Conservation (phyloP, 2,888 invertebrate species). For the Deroplatys truncata region DNA sequence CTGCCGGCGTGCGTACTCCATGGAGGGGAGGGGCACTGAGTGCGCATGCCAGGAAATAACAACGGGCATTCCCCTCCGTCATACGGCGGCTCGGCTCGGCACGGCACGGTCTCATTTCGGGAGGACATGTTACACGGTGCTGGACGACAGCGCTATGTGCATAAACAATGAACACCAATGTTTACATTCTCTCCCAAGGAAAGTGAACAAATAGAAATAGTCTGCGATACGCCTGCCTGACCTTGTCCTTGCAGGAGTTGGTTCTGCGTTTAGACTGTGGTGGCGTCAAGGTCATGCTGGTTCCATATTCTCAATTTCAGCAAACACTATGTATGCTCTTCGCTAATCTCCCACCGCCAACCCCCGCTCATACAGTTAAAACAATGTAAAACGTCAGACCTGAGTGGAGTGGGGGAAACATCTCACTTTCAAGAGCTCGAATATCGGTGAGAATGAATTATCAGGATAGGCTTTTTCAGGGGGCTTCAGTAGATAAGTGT, state of each 20-base stretch:
- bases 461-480: too few species aligned
- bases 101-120: background rate
- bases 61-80: slow-evolving; percentile 26
- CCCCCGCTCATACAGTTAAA: too few species aligned
- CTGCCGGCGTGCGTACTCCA: slow-evolving; percentile 17
- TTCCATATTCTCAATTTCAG: background rate
- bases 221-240: background rate
- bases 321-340: too few species aligned
- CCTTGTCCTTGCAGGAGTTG: background rate
- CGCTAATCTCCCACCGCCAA: too few species aligned
- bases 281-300: background rate
- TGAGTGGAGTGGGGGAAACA: too few species aligned
- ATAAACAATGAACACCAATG: background rate
- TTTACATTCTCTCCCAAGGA: background rate
- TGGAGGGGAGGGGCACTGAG: background rate
- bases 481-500: too few species aligned
- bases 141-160: background rate
- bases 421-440: too few species aligned
- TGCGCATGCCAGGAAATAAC: slow-evolving; percentile 30
- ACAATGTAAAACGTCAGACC: too few species aligned
- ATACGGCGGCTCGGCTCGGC: background rate
- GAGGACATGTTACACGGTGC: slow-evolving; percentile 9
- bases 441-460: too few species aligned
- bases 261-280: background rate
- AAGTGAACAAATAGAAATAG: background rate